Percentiles rank a stretch among this genome's conserved stretches.
These are phyloP conservation scores for Oryzias curvinotus DNA, from an alignment of 2,113 vertebrate species.

Conservation along the genomic window DNA sequence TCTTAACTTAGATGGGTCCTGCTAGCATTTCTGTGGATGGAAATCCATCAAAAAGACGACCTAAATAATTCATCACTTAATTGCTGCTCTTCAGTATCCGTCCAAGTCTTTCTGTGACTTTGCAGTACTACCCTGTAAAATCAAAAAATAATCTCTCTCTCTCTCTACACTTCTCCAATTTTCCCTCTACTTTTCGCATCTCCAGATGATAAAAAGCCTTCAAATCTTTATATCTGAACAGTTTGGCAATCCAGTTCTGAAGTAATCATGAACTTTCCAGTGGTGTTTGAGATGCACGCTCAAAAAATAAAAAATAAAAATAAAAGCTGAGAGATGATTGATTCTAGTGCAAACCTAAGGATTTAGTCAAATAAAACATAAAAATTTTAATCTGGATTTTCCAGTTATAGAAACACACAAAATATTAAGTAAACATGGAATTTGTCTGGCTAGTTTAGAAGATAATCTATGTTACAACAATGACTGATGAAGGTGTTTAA, in stretches of 20 bases:
- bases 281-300: constrained; percentile 45
- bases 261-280: constrained; percentile 54
- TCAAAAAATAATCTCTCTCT: constrained; percentile 26
- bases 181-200: constrained; percentile 34
- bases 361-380: constrained; percentile 41
- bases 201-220: constrained; percentile 56
- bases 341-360: constrained; percentile 69
- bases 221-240: constrained; percentile 65
- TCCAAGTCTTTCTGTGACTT: constrained; percentile 47
- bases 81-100: constrained; percentile 66
- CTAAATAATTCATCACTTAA: constrained; percentile 72
- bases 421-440: constrained; percentile 57
- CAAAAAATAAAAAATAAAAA: constrained; percentile 5
- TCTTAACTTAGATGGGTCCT: constrained; percentile 39
- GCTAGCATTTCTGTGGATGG: constrained; percentile 45
- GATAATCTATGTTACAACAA: constrained; percentile 22
- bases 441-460: constrained; percentile 59
- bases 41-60: constrained; percentile 46
- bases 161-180: constrained; percentile 9
- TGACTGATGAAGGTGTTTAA: constrained; percentile 15
- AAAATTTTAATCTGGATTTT: constrained; percentile 42
- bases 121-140: constrained; percentile 48
- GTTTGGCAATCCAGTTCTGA: constrained; percentile 50
- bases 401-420: constrained; percentile 60
- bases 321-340: constrained; percentile 32